These are phyloP conservation scores for Saguinus imperator DNA, from an alignment of 2,113 vertebrate genomes.

Conservation along the genomic window DNA sequence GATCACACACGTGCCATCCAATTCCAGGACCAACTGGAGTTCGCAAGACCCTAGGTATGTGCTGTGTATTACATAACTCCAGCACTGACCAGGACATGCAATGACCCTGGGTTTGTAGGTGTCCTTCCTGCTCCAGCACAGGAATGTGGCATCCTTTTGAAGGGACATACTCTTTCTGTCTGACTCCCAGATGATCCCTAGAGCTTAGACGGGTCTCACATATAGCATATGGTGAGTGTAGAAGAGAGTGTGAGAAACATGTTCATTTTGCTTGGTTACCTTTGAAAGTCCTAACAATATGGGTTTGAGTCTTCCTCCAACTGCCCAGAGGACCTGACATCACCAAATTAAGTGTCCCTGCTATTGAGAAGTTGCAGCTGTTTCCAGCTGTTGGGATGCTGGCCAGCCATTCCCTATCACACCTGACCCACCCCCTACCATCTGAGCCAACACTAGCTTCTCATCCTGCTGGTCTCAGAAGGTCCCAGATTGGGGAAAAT, in stretches of 20 bases:
- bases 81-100: neutral
- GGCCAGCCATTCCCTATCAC: neutral
- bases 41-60: neutral
- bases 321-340: neutral
- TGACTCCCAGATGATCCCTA: neutral
- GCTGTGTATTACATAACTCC: neutral
- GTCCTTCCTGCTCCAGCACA: neutral
- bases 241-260: neutral
- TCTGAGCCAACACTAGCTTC: neutral
- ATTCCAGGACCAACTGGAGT: neutral
- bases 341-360: neutral
- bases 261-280: neutral
- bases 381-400: neutral
- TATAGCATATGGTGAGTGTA: neutral
- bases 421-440: neutral
- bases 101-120: neutral
- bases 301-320: neutral
- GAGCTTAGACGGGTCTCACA: neutral
- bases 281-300: neutral
- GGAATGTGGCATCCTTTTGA: neutral
- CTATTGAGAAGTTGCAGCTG: neutral
- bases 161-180: neutral
- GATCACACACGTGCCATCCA: neutral
- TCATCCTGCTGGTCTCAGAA: constrained; percentile 32
- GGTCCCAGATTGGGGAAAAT: neutral